These are phyloP conservation scores for Eupithecia subfuscata DNA, from an alignment of 2,888 invertebrate species.

Conservation along the genomic window DNA sequence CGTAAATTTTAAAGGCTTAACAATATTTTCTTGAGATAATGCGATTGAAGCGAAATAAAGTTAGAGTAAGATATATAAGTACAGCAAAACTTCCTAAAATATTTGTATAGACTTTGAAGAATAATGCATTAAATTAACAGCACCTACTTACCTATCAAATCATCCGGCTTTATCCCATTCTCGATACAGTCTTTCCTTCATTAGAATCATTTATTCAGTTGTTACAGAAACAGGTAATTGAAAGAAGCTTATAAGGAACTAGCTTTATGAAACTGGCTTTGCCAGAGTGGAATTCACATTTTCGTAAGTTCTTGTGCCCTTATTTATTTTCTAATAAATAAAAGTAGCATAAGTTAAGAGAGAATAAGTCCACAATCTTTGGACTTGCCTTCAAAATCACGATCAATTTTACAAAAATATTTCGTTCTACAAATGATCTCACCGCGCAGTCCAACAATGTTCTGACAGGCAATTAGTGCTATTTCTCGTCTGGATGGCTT, in stretches of 20 bases:
- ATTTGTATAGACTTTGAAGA: constrained; percentile 15
- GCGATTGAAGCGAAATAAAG: constrained; percentile 15
- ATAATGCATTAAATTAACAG: neutral
- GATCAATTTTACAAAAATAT: neutral
- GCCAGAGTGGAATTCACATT: no score
- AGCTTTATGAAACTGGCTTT: no score
- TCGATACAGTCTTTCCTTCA: no score
- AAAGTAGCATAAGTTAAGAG: no score
- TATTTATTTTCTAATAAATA: no score
- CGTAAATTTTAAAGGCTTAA: constrained; percentile 23
- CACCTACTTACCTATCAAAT: no score
- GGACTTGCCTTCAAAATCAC: neutral
- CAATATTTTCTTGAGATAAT: constrained; percentile 23
- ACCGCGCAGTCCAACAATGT: neutral
- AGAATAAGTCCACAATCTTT: neutral
- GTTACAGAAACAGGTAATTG: no score
- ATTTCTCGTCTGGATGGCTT: constrained; percentile 23
- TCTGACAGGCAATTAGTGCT: constrained; percentile 23
- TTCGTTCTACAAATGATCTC: neutral
- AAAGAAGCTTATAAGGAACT: no score
- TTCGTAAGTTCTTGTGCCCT: no score
- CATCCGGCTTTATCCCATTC: no score
- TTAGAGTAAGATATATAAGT: neutral
- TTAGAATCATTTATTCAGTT: no score
- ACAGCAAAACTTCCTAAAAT: constrained; percentile 22